A percentile compares a stretch with the other conserved stretches of the same genome.
Conservation (phyloP, 1,140 invertebrate genomes). For the Anadara kagoshimensis region DNA sequence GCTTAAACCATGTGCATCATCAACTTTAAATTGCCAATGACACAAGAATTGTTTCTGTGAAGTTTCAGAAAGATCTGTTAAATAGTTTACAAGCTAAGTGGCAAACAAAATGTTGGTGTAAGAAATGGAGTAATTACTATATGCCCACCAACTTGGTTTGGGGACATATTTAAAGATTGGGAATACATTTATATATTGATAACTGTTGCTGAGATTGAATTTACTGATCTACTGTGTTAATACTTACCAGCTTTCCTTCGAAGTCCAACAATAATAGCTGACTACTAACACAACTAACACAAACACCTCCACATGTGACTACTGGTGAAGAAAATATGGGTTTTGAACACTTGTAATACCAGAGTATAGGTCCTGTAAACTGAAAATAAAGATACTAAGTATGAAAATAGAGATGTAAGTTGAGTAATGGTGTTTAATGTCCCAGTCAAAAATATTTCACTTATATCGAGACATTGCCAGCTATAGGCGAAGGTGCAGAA, state of each 20-base stretch:
- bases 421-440: too few species aligned
- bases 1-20: too few species aligned
- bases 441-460: too few species aligned
- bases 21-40: too few species aligned
- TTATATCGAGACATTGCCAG: too few species aligned
- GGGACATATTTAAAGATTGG: not conserved
- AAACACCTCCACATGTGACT: slow-evolving; percentile 74
- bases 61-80: too few species aligned
- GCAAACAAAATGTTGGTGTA: too few species aligned
- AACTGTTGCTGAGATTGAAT: not conserved
- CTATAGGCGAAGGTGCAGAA: too few species aligned
- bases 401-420: not conserved
- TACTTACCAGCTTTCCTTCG: slow-evolving; percentile 71
- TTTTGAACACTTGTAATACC: slow-evolving; percentile 65
- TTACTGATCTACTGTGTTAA: not conserved
- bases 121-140: too few species aligned
- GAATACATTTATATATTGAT: not conserved
- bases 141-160: too few species aligned
- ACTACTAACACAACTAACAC: slow-evolving; percentile 78
- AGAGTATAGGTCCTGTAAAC: slow-evolving; percentile 51
- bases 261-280: slow-evolving; percentile 70
- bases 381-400: slow-evolving; percentile 40
- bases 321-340: slow-evolving; percentile 81
- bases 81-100: too few species aligned
- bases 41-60: too few species aligned